phyloP scores from a whole-genome alignment of 2,888 invertebrate species.

The Dastarcus helophoroides region DNA sequence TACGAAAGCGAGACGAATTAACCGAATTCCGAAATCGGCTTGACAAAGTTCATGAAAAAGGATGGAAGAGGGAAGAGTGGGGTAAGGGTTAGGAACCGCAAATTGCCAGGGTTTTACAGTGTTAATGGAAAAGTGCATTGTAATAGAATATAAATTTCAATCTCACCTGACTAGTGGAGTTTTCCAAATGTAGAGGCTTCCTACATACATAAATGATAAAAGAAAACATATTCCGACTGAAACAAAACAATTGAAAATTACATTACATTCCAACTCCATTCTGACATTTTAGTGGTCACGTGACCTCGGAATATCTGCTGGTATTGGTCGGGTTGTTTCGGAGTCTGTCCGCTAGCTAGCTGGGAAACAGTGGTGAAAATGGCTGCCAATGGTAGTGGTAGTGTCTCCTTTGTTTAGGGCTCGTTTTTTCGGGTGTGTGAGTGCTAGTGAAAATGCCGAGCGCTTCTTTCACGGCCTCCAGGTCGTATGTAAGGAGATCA shows the following conservation, averaged over 20 bases:
- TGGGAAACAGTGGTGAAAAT: conserved; percentile 47
- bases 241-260: conserved; percentile 41
- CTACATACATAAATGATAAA: conserved; percentile 70
- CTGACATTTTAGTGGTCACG: conserved; percentile 20
- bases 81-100: conserved; percentile 10
- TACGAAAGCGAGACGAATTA: too few species aligned
- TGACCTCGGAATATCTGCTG: conserved; percentile 13
- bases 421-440: conserved; percentile 37
- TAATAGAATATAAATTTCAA: too few species aligned
- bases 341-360: conserved; percentile 12
- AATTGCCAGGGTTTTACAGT: conserved; percentile 9
- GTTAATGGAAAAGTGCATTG: too few species aligned
- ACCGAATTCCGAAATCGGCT: too few species aligned
- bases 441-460: conserved; percentile 72
- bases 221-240: conserved; percentile 64
- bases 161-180: conserved; percentile 60
- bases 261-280: conserved; percentile 28
- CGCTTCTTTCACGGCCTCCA: conserved; percentile 87
- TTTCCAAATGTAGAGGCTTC: conserved; percentile 81
- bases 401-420: conserved; percentile 74
- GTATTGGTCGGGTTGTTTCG: conserved; percentile 23
- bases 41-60: not conserved
- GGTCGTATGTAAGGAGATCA: conserved; percentile 84
- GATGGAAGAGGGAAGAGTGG: conserved; percentile 10
- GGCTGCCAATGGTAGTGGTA: conserved; percentile 70